phyloP scores from a whole-genome alignment of 1,140 invertebrate species.

The Scaptodrosophila lebanonensis region DNA sequence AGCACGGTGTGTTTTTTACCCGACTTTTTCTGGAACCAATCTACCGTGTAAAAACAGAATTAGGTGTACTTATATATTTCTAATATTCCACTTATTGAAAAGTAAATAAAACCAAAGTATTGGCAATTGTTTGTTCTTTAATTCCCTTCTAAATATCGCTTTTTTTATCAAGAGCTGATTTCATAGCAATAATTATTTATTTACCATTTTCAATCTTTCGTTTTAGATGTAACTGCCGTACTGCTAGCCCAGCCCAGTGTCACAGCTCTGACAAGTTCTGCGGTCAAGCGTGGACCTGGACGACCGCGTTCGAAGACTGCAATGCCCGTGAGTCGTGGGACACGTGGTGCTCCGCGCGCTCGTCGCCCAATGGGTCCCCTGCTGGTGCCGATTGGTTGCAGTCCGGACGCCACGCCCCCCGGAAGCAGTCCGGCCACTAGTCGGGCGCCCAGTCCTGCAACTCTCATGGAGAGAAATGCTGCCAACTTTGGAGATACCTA shows the following conservation, averaged over 20 bases:
- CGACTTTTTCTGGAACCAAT: too few relatives aligned
- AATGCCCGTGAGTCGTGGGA: conserved; percentile 80
- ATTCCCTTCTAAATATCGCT: too few relatives aligned
- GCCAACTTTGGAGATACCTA: neutral
- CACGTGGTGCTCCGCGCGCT: conserved; percentile 78
- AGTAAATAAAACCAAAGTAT: too few relatives aligned
- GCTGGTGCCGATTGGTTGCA: conserved; percentile 80
- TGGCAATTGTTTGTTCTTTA: too few relatives aligned
- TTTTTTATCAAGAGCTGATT: too few relatives aligned
- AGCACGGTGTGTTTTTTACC: too few relatives aligned
- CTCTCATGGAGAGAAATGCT: conserved; percentile 9
- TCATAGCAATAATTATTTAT: too few relatives aligned
- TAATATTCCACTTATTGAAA: too few relatives aligned
- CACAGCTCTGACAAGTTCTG: conserved; percentile 28
- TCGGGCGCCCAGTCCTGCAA: conserved; percentile 54
- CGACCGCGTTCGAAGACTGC: conserved; percentile 83
- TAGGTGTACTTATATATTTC: too few relatives aligned
- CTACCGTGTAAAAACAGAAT: too few relatives aligned
- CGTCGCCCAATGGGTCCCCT: conserved; percentile 80
- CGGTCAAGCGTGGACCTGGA: conserved; percentile 82
- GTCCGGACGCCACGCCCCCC: conserved; percentile 69
- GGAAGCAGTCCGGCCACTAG: conserved; percentile 67
- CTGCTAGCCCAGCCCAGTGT: conserved; percentile 5
- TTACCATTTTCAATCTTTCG: too few relatives aligned
- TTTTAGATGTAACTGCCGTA: conserved; percentile 18